Conservation (phyloP, 2,797 vertebrate genomes). For the Caiman crocodilus region DNA sequence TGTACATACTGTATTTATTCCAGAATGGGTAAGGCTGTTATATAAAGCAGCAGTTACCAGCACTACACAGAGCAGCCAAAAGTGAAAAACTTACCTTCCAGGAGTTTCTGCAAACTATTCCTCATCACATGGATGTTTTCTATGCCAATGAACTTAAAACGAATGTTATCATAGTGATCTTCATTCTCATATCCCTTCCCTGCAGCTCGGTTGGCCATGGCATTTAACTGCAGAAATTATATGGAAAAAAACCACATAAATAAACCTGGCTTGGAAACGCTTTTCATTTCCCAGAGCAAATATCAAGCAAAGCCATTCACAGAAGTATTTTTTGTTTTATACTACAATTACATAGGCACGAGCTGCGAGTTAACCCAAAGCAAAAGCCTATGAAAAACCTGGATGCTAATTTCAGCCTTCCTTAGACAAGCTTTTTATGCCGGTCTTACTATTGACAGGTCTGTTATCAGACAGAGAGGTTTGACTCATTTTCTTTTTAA, state of each 20-base stretch:
- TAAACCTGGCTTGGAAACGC: not conserved
- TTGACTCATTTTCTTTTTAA: not conserved
- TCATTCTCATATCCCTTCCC: constrained; percentile 90
- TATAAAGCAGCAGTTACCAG: not conserved
- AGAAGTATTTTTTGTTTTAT: not conserved
- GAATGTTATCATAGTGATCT: constrained; percentile 86
- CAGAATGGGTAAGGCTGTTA: not conserved
- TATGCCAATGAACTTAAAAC: constrained; percentile 87
- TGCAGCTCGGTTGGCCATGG: constrained; percentile 86
- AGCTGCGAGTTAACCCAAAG: not conserved
- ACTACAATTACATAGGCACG: not conserved
- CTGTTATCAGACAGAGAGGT: not conserved
- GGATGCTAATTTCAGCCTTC: not conserved
- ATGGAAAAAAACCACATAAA: not conserved
- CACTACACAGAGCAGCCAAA: not conserved
- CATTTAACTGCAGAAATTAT: constrained; percentile 80
- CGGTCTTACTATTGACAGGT: too few species aligned
- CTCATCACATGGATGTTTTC: constrained; percentile 90
- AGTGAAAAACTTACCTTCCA: constrained; percentile 81
- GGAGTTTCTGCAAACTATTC: constrained; percentile 86
- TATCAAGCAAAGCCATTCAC: not conserved
- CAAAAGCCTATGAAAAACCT: not conserved
- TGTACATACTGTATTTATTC: fast-evolving
- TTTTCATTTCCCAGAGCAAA: not conserved
- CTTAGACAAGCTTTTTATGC: not conserved